A percentile compares a stretch with the other conserved stretches of the same genome.
Conservation (phyloP, 1,140 invertebrate genomes). For the Drosophila virilis region DNA sequence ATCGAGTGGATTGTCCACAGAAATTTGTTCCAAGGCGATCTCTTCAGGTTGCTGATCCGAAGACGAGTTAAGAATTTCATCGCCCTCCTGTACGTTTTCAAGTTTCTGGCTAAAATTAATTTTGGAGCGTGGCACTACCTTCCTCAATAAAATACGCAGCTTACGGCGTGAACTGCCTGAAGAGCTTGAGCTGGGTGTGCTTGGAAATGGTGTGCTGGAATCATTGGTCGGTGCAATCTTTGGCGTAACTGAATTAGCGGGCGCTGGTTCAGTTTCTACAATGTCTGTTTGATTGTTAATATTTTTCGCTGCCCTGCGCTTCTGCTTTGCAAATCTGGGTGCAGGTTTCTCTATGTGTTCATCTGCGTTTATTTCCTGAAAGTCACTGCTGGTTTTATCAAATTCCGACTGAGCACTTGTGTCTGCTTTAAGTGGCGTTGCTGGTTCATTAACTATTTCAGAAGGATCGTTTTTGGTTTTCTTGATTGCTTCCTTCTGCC, state of each 20-base stretch:
- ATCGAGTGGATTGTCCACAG: too few species aligned
- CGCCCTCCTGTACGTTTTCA: not conserved
- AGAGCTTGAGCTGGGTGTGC: conserved; percentile 10
- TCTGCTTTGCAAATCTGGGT: not conserved
- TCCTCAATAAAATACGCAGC: conserved; percentile 48
- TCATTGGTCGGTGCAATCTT: not conserved
- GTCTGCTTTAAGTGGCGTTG: not conserved
- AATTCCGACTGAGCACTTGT: not conserved
- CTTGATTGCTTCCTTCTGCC: not conserved
- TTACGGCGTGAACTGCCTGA: conserved; percentile 31
- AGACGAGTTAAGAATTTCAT: not conserved
- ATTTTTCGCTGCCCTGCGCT: not conserved
- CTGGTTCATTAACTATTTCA: not conserved
- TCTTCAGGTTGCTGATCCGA: too few species aligned
- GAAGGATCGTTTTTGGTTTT: not conserved
- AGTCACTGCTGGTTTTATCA: not conserved
- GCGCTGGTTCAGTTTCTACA: not conserved
- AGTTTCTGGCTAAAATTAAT: not conserved
- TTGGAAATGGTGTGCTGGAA: not conserved
- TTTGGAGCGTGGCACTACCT: conserved; percentile 5
- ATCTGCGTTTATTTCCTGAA: not conserved
- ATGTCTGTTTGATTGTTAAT: not conserved
- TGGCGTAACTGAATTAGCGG: not conserved
- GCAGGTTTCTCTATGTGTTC: not conserved
- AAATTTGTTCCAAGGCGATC: not conserved